Evolutionary conservation across 2,888 invertebrate genomes (phyloP), one percentile per base, ranked within the genome.

Genomic region (Ypsolopha sequella): DNA sequence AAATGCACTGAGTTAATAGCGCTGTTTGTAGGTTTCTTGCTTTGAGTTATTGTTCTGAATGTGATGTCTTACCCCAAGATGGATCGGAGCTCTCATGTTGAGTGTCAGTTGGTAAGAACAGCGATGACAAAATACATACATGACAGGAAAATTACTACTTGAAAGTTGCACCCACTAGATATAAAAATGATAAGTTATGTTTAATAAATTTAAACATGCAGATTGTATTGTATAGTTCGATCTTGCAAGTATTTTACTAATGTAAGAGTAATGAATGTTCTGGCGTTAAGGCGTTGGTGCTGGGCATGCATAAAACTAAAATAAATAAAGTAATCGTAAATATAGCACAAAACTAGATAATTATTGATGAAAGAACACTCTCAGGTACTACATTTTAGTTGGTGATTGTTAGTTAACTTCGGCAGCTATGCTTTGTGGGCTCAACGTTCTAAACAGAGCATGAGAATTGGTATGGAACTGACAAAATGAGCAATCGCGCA

Each of bases 361-460:
- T 13, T 38, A 24, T 43, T 49, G n/a, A 36, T 43, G 36, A 44
- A 10, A 11, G 36, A n/a, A 52, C 45, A 45, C 11, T 11, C 6
- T 44, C 10, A 51, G 24, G 24, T 45, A 44, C 38, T 48, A 49
- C 36, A 34, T 10, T 50, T 46, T 48, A 48, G 46, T 43, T 41
- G 36, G 50, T 51, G 47, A 43, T 47, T 47, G 77, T 81, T 80
- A 78, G 78, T 80, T 70, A 64, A 68, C 59, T 62, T 62, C 56
- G 66, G 70, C 69, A 68, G 68, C 67, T 66, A 73, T 64, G 62
- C 64, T 64, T 79, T 78, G 82, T 79, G 84, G 82, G 79, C 80
- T 82, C 80, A 81, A 77, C 75, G 82, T 84, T 81, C 80, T 82
- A 84, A 77, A 68, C 68, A 70, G 76, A 79, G 80, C 80, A 76